Percentiles rank a stretch among this genome's conserved stretches.
Conservation (phyloP, 2,113 vertebrate genomes). For the Hippocampus mohnikei region DNA sequence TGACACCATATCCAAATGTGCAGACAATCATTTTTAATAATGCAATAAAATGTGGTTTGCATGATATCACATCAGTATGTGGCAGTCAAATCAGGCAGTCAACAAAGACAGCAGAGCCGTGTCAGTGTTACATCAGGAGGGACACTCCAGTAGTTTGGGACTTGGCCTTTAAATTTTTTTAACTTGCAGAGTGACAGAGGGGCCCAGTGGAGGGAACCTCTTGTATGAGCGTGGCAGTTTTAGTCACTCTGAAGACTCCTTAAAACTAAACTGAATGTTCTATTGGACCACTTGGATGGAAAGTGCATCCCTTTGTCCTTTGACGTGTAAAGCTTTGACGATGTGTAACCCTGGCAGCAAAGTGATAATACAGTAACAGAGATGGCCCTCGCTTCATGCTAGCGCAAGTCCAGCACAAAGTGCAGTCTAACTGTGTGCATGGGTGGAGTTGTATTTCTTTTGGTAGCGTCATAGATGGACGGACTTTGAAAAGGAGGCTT, state of each 20-base stretch:
- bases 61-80: conserved; percentile 18
- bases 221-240: conserved; percentile 8
- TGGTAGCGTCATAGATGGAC: no score
- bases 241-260: conserved; percentile 9
- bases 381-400: no score
- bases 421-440: no score
- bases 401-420: no score
- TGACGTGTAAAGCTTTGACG: no score
- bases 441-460: no score
- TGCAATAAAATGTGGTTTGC: background rate
- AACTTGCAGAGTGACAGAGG: conserved; percentile 44
- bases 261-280: conserved; percentile 12
- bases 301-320: background rate
- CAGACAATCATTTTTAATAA: background rate
- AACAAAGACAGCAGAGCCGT: conserved; percentile 21
- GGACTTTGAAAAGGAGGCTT: no score
- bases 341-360: no score
- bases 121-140: conserved; percentile 38
- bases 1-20: background rate
- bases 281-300: background rate
- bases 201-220: conserved; percentile 22
- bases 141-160: conserved; percentile 30
- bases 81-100: conserved; percentile 39
- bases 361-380: no score
- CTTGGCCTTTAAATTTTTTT: conserved; percentile 39